A percentile compares a stretch with the other conserved stretches of the same genome.
Conservation (phyloP, 2,113 vertebrate species). For the Scopus umbretta region DNA sequence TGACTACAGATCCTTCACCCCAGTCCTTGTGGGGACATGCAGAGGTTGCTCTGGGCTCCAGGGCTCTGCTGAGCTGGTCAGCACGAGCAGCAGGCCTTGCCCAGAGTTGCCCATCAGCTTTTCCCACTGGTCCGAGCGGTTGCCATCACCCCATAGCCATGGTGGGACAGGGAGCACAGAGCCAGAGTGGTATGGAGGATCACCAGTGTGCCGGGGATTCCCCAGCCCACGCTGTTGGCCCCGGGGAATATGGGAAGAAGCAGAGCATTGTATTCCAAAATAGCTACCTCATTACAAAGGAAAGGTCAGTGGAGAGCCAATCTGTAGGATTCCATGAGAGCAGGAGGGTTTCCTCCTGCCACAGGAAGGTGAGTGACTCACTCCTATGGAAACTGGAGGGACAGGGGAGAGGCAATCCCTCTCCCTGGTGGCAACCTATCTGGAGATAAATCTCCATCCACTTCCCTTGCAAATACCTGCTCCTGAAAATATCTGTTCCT, state of each 20-base stretch:
- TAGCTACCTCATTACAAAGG: neutral
- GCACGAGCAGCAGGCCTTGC: neutral
- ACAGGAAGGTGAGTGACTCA: slow-evolving; percentile 55
- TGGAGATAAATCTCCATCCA: neutral
- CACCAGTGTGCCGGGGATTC: neutral
- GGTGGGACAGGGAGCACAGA: neutral
- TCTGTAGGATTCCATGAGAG: neutral
- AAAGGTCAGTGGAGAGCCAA: neutral
- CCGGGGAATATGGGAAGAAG: neutral
- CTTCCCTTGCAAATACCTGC: slow-evolving; percentile 17
- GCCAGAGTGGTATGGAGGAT: neutral
- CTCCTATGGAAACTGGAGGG: neutral
- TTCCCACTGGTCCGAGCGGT: neutral
- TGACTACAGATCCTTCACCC: neutral
- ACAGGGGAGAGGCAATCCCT: neutral
- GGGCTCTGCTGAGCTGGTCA: neutral
- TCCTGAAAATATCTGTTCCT: neutral
- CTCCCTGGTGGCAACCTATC: neutral
- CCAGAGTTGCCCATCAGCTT: neutral
- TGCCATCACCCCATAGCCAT: neutral
- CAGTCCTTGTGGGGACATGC: too few relatives aligned
- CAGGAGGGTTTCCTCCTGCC: neutral
- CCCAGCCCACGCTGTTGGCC: neutral
- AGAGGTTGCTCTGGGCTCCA: neutral
- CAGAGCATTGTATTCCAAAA: neutral